These are phyloP conservation scores for Galerucella nymphaeae DNA, from an alignment of 2,888 invertebrate species.

Conservation along the genomic window DNA sequence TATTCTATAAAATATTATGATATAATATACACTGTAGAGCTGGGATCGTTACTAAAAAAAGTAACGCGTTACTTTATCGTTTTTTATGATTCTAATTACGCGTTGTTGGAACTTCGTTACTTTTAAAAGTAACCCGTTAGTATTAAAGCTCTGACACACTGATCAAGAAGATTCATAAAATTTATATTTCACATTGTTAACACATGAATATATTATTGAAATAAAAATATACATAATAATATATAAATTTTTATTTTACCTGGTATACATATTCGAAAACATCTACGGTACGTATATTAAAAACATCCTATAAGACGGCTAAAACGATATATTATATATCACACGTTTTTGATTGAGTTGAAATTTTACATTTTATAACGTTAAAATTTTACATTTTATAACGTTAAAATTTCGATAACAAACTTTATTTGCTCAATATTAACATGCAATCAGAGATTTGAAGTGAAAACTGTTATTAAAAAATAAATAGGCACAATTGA, in stretches of 20 bases:
- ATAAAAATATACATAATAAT: neutral
- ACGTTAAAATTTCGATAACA: neutral
- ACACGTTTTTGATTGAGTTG: constrained; percentile 31
- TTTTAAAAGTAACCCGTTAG: no score
- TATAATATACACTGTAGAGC: no score
- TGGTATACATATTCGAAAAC: neutral
- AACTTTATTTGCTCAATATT: constrained; percentile 1
- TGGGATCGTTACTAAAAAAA: no score
- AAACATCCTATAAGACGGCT: neutral
- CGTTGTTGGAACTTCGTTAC: no score
- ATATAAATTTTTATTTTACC: neutral
- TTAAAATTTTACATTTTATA: constrained; percentile 6
- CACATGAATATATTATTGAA: neutral
- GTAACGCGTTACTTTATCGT: no score
- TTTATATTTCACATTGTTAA: neutral
- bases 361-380: constrained; percentile 4
- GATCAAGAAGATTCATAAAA: no score
- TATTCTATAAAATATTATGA: no score
- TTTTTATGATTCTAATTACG: no score
- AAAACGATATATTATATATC: constrained; percentile 13
- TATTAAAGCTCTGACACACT: no score
- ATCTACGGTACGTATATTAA: neutral
- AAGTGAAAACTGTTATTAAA: neutral
- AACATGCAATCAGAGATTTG: neutral
- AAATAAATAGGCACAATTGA: no score